These are phyloP conservation scores for Charina bottae DNA, from an alignment of 2,113 vertebrate genomes.

Conservation along the genomic window DNA sequence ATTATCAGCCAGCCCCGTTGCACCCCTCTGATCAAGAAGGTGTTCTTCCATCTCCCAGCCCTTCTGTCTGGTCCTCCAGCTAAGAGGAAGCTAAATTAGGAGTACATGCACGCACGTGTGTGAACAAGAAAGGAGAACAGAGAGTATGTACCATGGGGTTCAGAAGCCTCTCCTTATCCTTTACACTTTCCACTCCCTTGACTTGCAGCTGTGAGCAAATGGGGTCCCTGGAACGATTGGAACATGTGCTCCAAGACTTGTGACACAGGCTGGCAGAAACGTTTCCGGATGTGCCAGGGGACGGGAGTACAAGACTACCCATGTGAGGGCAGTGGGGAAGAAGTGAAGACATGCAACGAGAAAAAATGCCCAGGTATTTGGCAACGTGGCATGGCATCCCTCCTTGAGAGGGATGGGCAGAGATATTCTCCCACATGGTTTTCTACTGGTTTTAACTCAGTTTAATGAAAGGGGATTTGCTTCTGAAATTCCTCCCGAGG, in stretches of 20 bases:
- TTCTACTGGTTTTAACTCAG: background rate
- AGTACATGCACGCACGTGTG: background rate
- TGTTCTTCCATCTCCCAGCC: background rate
- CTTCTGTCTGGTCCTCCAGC: background rate
- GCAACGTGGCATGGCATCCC: too few species aligned
- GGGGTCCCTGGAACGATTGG: constrained; percentile 97
- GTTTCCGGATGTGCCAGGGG: constrained; percentile 95
- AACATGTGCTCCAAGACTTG: constrained; percentile 96
- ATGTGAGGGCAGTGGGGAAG: constrained; percentile 93
- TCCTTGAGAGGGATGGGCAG: rapidly evolving
- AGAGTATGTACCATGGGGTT: background rate
- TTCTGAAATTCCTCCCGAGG: background rate
- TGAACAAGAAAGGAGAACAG: background rate
- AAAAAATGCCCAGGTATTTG: constrained; percentile 93
- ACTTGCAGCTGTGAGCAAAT: constrained; percentile 85
- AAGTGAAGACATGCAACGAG: constrained; percentile 94
- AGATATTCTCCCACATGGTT: background rate
- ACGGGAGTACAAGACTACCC: constrained; percentile 86
- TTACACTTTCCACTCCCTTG: constrained; percentile 7
- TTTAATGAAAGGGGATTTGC: background rate
- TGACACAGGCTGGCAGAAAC: constrained; percentile 94
- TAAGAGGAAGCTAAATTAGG: background rate
- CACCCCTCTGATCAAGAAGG: background rate
- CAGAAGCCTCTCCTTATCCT: background rate
- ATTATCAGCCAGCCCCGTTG: rapidly evolving